Conservation (phyloP, 92 coral and sea anemone genomes). For the Montipora capitata region DNA sequence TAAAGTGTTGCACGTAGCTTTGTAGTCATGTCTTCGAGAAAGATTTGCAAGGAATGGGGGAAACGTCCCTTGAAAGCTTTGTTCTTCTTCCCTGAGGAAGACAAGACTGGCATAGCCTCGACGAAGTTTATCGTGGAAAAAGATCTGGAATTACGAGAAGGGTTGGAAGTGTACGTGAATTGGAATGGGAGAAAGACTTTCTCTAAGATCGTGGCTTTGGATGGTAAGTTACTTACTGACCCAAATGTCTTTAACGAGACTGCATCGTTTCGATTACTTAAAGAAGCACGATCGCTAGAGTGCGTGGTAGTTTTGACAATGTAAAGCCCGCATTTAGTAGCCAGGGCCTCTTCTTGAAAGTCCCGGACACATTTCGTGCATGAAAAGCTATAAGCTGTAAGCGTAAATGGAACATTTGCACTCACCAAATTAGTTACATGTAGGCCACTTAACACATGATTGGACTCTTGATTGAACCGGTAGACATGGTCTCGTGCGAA, state of each 20-base stretch:
- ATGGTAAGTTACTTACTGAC: constrained; percentile 26
- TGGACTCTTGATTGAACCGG: constrained; percentile 16
- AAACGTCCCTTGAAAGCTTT: constrained; percentile 18
- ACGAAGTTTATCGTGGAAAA: constrained; percentile 25
- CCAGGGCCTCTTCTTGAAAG: constrained; percentile 3
- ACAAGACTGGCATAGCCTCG: constrained; percentile 22
- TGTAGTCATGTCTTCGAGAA: constrained; percentile 21
- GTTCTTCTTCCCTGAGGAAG: constrained; percentile 26
- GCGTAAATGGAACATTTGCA: constrained; percentile 15
- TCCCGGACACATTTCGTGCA: constrained; percentile 8
- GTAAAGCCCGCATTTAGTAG: background rate
- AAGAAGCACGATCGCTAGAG: constrained; percentile 1
- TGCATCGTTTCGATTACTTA: background rate
- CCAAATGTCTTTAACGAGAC: background rate
- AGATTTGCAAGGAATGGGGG: constrained; percentile 12
- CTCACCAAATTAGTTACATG: constrained; percentile 17
- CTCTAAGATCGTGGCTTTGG: constrained; percentile 28
- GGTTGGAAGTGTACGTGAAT: constrained; percentile 24
- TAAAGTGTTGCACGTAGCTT: constrained; percentile 12
- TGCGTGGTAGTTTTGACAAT: background rate
- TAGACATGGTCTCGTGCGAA: constrained; percentile 9
- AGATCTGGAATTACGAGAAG: constrained; percentile 25
- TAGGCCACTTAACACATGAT: constrained; percentile 3
- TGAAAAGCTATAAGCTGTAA: constrained; percentile 12
- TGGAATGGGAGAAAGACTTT: constrained; percentile 9